phyloP scores from a whole-genome alignment of 64 coral and sea anemone species.

The Actinia tenebrosa region DNA sequence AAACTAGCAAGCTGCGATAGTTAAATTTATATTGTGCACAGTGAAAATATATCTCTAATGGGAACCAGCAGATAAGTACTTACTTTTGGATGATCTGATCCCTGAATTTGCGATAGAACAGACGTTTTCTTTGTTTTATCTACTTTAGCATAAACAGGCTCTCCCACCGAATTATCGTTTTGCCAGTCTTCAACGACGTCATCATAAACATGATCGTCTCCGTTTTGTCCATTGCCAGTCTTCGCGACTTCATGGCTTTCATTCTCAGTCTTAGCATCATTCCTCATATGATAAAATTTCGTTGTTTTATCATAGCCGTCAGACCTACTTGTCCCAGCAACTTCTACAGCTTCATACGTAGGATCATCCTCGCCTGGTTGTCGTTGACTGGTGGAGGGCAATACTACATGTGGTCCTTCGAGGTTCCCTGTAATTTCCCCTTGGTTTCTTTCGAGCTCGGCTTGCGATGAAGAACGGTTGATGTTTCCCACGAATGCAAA shows the following conservation, averaged over 20 bases:
- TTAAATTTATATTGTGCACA: too few species aligned
- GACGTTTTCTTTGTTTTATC: conserved; percentile 68
- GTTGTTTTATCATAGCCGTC: conserved; percentile 58
- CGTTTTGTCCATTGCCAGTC: not conserved
- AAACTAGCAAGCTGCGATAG: too few species aligned
- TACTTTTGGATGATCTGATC: not conserved
- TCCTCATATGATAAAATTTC: conserved; percentile 39
- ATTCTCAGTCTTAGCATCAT: conserved; percentile 1
- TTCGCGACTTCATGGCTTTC: not conserved
- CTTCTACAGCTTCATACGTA: conserved; percentile 55
- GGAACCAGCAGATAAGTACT: too few species aligned
- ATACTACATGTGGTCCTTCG: conserved; percentile 26
- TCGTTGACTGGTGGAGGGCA: conserved; percentile 9
- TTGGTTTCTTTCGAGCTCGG: not conserved
- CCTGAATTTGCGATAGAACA: not conserved
- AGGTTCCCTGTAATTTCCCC: not conserved
- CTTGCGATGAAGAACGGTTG: conserved; percentile 22
- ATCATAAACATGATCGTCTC: conserved; percentile 49
- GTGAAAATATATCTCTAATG: too few species aligned
- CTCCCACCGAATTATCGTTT: not conserved
- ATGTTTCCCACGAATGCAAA: conserved; percentile 61
- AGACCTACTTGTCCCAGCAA: not conserved
- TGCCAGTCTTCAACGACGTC: conserved; percentile 41
- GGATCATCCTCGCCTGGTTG: conserved; percentile 30
- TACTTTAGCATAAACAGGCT: conserved; percentile 71